Evolutionary conservation across 2,113 vertebrate species (phyloP).

Genomic region (Ochotona princeps): DNA sequence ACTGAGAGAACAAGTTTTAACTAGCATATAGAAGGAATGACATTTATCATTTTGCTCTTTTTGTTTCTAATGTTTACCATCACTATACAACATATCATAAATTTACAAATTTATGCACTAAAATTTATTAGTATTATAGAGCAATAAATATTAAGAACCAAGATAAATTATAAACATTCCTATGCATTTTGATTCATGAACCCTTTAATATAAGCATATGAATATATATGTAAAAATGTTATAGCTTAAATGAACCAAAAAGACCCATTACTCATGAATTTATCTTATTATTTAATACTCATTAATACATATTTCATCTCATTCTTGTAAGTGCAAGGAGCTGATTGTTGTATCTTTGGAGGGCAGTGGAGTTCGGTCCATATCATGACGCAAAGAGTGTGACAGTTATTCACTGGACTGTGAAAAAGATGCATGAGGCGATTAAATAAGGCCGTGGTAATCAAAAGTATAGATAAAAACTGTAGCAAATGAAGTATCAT

Average conservation of each 20-base stretch:
- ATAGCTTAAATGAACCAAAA: conserved; percentile 73
- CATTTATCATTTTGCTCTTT: conserved; percentile 67
- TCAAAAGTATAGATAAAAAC: conserved; percentile 57
- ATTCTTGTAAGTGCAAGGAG: conserved; percentile 64
- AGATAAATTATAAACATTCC: conserved; percentile 71
- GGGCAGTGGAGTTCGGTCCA: conserved; percentile 57
- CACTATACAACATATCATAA: conserved; percentile 52
- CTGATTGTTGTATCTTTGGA: conserved; percentile 70
- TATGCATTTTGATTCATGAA: conserved; percentile 73
- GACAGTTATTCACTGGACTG: conserved; percentile 78
- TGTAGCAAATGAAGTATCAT: conserved; percentile 15
- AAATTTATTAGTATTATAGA: conserved; percentile 74
- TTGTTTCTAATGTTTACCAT: conserved; percentile 71
- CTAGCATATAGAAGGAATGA: background rate
- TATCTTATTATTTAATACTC: conserved; percentile 78
- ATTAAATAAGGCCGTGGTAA: conserved; percentile 60
- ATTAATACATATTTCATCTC: conserved; percentile 78
- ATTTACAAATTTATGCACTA: conserved; percentile 69
- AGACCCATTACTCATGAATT: conserved; percentile 59
- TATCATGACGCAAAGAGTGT: conserved; percentile 71
- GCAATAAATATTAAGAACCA: conserved; percentile 79
- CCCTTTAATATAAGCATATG: conserved; percentile 74
- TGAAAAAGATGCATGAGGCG: conserved; percentile 70
- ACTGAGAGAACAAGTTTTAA: conserved; percentile 58
- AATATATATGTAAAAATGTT: conserved; percentile 68